Conservation (phyloP, 2,888 invertebrate species). For the Drosophila kanekoi region DNA sequence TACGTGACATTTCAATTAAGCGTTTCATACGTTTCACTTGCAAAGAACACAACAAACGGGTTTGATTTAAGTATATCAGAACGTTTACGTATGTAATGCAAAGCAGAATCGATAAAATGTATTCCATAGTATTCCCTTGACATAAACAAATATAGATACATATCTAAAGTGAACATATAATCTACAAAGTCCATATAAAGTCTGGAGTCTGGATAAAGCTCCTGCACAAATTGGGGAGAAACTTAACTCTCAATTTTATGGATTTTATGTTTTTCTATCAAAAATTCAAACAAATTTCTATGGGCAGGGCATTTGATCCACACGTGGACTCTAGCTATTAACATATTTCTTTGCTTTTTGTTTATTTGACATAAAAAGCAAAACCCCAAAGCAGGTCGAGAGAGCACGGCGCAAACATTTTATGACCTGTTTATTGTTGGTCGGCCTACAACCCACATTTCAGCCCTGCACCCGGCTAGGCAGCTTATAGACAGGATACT, state of each 20-base stretch:
- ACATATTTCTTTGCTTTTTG: constrained; percentile 40
- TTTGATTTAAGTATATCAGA: not conserved
- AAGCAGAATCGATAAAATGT: no score
- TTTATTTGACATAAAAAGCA: constrained; percentile 64
- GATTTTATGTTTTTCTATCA: not conserved
- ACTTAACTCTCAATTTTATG: not conserved
- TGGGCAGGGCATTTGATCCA: constrained; percentile 28
- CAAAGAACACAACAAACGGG: not conserved
- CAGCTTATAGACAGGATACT: constrained; percentile 37
- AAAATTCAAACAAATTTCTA: not conserved
- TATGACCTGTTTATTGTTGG: constrained; percentile 74
- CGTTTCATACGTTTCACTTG: no score
- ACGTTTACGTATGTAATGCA: not conserved
- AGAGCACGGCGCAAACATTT: constrained; percentile 61
- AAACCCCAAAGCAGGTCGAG: constrained; percentile 35
- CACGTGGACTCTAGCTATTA: constrained; percentile 20
- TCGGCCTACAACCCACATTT: constrained; percentile 18
- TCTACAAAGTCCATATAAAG: no score
- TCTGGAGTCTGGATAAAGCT: not conserved
- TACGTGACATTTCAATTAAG: no score
- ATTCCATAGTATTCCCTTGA: no score
- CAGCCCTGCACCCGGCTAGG: not conserved
- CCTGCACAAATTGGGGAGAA: not conserved
- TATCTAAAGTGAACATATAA: no score
- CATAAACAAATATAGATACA: no score